phyloP scores from a whole-genome alignment of 2,797 vertebrate genomes.

The Kryptolebias ocellatus region DNA sequence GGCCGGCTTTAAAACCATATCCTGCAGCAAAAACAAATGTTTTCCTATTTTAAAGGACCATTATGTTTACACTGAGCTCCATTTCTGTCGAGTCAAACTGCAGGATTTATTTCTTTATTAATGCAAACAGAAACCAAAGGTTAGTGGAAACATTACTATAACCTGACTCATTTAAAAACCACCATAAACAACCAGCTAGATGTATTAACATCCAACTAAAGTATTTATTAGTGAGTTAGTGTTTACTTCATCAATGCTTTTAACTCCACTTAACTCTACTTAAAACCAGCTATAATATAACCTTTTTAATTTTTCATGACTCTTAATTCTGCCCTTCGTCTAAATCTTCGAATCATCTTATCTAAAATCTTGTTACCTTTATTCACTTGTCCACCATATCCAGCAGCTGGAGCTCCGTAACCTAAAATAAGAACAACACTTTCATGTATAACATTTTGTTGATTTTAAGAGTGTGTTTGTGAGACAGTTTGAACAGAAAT shows the following conservation, averaged over 20 bases:
- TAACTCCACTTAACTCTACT: too few relatives aligned
- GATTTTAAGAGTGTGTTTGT: background rate
- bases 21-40: background rate
- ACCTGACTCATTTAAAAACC: too few relatives aligned
- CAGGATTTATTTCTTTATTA: constrained; percentile 44
- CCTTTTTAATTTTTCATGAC: too few relatives aligned
- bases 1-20: too few relatives aligned
- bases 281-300: too few relatives aligned
- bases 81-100: constrained; percentile 41
- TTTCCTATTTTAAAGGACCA: constrained; percentile 15
- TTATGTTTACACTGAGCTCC: constrained; percentile 37
- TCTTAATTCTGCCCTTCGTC: too few relatives aligned
- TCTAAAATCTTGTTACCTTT: background rate
- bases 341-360: too few relatives aligned
- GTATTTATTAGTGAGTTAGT: too few relatives aligned
- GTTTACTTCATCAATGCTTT: too few relatives aligned
- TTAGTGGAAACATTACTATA: too few relatives aligned
- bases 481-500: background rate
- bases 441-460: background rate
- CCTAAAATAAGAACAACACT: background rate
- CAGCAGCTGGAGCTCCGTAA: background rate
- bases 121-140: background rate
- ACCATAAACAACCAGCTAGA: too few relatives aligned
- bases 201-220: too few relatives aligned
- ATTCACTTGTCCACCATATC: background rate